phyloP scores from a whole-genome alignment of 2,113 vertebrate genomes.

The Bubo blakistoni region DNA sequence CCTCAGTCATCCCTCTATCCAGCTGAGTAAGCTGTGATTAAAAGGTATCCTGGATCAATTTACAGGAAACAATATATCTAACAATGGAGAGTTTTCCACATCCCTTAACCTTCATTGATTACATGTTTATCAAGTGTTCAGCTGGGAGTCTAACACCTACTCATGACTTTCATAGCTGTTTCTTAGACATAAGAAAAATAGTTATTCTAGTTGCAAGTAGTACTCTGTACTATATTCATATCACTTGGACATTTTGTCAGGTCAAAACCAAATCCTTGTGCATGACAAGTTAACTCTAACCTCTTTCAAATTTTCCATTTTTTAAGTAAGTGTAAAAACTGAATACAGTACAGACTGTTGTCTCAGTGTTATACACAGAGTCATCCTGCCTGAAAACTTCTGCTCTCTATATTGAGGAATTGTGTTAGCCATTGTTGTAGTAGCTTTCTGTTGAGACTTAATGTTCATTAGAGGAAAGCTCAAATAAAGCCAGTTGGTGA shows the following conservation, averaged over 20 bases:
- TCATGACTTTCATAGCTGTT: not conserved
- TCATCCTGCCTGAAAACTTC: not conserved
- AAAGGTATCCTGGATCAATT: not conserved
- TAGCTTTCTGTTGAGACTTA: not conserved
- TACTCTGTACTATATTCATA: not conserved
- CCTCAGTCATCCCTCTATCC: not conserved
- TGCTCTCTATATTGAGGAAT: not conserved
- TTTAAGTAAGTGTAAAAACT: not conserved
- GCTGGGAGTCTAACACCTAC: not conserved
- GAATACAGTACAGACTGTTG: fast-evolving
- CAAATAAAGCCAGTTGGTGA: not conserved
- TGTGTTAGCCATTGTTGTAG: not conserved
- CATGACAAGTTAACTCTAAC: not conserved
- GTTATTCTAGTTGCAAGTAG: not conserved
- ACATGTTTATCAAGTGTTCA: not conserved
- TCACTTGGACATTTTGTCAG: not conserved
- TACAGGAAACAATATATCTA: not conserved
- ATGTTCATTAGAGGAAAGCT: not conserved
- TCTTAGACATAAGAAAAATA: not conserved
- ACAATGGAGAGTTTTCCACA: not conserved
- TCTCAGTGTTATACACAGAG: not conserved
- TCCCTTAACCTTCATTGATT: conserved; percentile 4
- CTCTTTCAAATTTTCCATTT: not conserved
- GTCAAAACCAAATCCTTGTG: not conserved
- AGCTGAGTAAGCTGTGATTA: not conserved